Percentiles rank a stretch among this genome's conserved stretches.
Evolutionary conservation across 1,140 invertebrate genomes (phyloP).

Genomic region (Rhopalosiphum maidis): DNA sequence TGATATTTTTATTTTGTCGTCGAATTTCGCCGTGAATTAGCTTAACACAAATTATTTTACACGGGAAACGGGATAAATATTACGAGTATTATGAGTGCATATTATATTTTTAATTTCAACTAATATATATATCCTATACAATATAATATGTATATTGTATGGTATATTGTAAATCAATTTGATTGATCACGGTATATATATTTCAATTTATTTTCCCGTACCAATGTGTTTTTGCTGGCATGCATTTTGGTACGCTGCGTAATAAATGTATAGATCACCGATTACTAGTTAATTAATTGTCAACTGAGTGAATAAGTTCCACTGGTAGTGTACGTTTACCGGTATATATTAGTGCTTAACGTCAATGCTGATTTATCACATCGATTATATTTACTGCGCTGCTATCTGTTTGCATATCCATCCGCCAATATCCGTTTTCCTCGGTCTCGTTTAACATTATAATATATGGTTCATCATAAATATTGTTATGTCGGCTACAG

Average conservation of each 20-base stretch:
- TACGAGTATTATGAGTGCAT: no score
- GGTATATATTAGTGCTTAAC: not conserved
- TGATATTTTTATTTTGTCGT: not conserved
- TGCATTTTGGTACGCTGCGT: not conserved
- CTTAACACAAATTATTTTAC: not conserved
- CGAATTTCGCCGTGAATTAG: not conserved
- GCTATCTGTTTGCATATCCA: not conserved
- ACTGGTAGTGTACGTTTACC: not conserved
- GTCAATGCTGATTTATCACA: not conserved
- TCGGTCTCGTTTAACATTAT: not conserved
- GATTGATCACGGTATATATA: not conserved
- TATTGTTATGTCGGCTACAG: not conserved
- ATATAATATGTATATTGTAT: not conserved
- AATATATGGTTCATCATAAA: not conserved
- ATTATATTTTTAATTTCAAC: not conserved
- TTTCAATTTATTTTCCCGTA: not conserved
- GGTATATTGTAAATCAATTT: not conserved
- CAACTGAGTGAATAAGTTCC: not conserved
- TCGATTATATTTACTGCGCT: not conserved
- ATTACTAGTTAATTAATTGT: conserved; percentile 20
- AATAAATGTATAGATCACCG: not conserved
- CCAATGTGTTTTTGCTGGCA: not conserved
- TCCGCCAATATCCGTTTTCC: conserved; percentile 19
- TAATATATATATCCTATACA: not conserved
- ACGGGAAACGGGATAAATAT: not conserved